These are phyloP conservation scores for Helicoverpa assulta DNA, from an alignment of 2,888 invertebrate species.

Conservation along the genomic window DNA sequence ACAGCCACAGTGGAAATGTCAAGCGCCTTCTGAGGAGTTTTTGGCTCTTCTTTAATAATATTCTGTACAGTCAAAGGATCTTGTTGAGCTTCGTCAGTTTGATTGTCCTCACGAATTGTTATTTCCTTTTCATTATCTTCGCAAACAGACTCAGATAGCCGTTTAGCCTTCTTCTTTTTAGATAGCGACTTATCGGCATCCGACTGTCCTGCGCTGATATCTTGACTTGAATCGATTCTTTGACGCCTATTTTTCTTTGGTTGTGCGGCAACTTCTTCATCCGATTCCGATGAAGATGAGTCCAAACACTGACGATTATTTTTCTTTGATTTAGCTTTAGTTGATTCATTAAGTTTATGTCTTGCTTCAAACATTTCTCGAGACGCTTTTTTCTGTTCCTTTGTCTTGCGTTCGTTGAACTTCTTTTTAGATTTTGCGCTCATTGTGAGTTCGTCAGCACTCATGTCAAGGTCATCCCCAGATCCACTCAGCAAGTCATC, in stretches of 20 bases:
- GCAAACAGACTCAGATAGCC: slow-evolving; percentile 69
- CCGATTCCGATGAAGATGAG: slow-evolving; percentile 73
- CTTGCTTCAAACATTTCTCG: slow-evolving; percentile 85
- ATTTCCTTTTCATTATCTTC: slow-evolving; percentile 81
- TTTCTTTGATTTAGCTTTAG: slow-evolving; percentile 69
- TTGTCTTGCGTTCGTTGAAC: slow-evolving; percentile 80
- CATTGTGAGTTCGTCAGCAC: slow-evolving; percentile 84
- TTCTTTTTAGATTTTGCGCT: slow-evolving; percentile 83
- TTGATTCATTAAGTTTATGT: slow-evolving; percentile 73
- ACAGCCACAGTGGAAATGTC: slow-evolving; percentile 71
- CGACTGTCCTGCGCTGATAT: slow-evolving; percentile 60
- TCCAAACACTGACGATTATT: slow-evolving; percentile 70
- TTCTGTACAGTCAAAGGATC: slow-evolving; percentile 75
- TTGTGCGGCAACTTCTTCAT: slow-evolving; percentile 64
- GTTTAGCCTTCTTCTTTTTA: slow-evolving; percentile 66
- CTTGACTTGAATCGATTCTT: slow-evolving; percentile 79
- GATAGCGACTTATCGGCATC: slow-evolving; percentile 56
- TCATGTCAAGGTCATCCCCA: slow-evolving; percentile 84
- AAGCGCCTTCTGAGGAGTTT: slow-evolving; percentile 75
- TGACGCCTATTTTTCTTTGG: slow-evolving; percentile 75
- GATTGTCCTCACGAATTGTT: slow-evolving; percentile 68
- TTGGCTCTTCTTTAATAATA: slow-evolving; percentile 77
- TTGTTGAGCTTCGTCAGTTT: slow-evolving; percentile 51
- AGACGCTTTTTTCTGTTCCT: slow-evolving; percentile 85
- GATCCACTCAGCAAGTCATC: slow-evolving; percentile 81